These are phyloP conservation scores for Odontomyia ornata DNA, from an alignment of 2,888 invertebrate genomes.

Conservation along the genomic window DNA sequence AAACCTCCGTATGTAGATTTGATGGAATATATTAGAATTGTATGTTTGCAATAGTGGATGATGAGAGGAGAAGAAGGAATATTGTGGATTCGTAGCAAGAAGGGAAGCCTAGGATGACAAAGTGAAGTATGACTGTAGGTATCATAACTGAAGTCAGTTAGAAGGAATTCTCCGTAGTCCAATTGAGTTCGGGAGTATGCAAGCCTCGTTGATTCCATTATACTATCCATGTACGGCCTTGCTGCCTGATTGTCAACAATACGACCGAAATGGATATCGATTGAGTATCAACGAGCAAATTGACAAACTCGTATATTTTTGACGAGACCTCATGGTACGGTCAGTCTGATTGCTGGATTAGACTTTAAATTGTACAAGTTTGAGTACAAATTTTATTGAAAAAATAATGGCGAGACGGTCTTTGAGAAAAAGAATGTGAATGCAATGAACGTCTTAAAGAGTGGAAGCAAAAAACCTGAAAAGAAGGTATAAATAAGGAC, in stretches of 20 bases:
- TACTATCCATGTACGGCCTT: conserved; percentile 8
- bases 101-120: neutral
- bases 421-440: too few species aligned
- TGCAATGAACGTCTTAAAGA: too few species aligned
- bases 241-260: conserved; percentile 25
- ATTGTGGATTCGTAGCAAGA: neutral
- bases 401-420: too few species aligned
- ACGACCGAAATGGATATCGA: conserved; percentile 31
- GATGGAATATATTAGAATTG: neutral
- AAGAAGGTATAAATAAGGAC: too few species aligned
- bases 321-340: neutral
- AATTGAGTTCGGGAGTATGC: neutral
- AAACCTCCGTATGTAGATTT: neutral
- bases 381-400: too few species aligned
- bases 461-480: too few species aligned
- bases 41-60: neutral
- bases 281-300: conserved; percentile 18
- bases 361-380: too few species aligned
- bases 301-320: conserved; percentile 26
- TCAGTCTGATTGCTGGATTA: too few species aligned
- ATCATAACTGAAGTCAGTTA: neutral
- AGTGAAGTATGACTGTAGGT: neutral
- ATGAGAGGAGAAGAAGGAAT: too few species aligned
- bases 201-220: conserved; percentile 24
- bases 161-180: conserved; percentile 12